Conservation (phyloP, 2,113 vertebrate species). For the Actenoides hombroni region DNA sequence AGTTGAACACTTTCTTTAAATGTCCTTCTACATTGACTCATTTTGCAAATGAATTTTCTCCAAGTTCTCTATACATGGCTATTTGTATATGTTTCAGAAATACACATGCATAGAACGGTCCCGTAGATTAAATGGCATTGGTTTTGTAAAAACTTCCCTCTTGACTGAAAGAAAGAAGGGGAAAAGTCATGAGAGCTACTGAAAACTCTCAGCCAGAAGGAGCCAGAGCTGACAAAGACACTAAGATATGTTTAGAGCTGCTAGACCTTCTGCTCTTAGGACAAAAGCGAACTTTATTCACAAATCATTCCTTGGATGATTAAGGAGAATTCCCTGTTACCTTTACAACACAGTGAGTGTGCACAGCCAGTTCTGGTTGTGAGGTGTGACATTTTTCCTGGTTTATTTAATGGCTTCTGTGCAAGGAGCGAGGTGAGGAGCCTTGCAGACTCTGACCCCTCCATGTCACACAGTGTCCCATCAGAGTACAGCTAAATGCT, state of each 20-base stretch:
- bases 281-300: not conserved
- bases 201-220: not conserved
- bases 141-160: not conserved
- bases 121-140: not conserved
- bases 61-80: not conserved
- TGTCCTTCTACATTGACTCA: not conserved
- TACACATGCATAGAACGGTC: accelerated
- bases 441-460: not conserved
- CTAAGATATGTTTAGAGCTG: not conserved
- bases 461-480: accelerated
- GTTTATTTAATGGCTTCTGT: not conserved
- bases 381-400: not conserved
- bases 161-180: not conserved
- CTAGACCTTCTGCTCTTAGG: not conserved
- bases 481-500: not conserved
- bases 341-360: not conserved
- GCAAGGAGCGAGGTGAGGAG: not conserved
- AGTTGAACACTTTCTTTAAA: not conserved
- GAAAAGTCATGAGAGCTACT: not conserved
- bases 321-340: not conserved
- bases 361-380: not conserved
- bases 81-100: not conserved
- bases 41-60: not conserved
- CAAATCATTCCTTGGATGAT: not conserved
- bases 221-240: not conserved